Evolutionary conservation across 2,113 vertebrate species (phyloP), one percentile per base, ranked within the genome.

Genomic region (Okapia johnstoni): DNA sequence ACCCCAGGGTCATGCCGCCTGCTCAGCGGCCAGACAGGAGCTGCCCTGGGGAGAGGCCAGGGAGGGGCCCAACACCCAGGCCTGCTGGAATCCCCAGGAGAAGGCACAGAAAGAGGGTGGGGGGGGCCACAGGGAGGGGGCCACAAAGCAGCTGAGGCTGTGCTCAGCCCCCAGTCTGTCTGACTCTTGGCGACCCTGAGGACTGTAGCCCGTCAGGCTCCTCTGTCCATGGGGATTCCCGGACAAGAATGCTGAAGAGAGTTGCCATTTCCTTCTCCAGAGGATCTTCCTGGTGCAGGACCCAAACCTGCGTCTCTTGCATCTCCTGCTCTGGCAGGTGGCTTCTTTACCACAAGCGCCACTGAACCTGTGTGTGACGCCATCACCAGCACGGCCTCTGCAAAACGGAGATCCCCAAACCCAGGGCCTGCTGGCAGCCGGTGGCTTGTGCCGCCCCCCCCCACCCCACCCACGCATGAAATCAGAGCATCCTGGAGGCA

Each of bases 331-430:
- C 36, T 13, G 11, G 5, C 36, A 3, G 70, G 21, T 1, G 23
- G 11, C 7, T 7, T 73, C 21, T 43, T 1, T 7, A 13, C 36
- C 21, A 23, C 21, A 5, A 25, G 70, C 70, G 9, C 10, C 36
- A 1, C 0, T 14, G 1, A 21, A 3, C 36, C 85, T 48, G n/a
- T 5, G 0, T 0, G 1, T 1, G 26, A 6, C 0, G 1, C 11
- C 7, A 3, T 15, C 1, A 5, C 10, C 2, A 0, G 30, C 25
- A 33, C 0, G 16, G 15, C 54, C 54, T 60, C 28, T 1, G 4
- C n/a, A 26, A 8, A 7, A 5, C 1, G 14, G 50, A 57, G 40
- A 58, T 2, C 11, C 52, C 48, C 43, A 2, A 0, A 63, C 36
- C 10, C 5, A 1, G 2, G 23, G 55, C 36, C 55, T 6, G 33